Base-by-base conservation (phyloP, 1,140 invertebrate genomes). In the Bilobella aurantiaca region DNA sequence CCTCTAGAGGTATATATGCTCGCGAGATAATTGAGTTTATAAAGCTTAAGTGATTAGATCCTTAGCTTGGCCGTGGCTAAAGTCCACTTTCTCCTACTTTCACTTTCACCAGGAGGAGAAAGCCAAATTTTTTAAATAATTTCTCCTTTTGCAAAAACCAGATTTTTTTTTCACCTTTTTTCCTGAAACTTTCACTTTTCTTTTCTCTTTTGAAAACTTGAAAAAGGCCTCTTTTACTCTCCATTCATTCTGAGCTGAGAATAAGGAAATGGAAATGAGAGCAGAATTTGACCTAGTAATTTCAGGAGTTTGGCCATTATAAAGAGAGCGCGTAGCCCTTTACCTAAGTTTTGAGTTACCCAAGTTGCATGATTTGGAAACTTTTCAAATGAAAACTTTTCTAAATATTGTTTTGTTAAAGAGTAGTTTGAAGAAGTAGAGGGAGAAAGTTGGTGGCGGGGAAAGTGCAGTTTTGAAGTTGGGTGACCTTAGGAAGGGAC, bases 331-430 rank as follows among this genome's bases (percentile, higher is more conserved):
- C n/a, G 8, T 42, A 42, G 37, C 37, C 37, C 37, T 42, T n/a
- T n/a, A n/a, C n/a, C n/a, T n/a, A n/a, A n/a, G n/a, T n/a, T n/a
- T n/a, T n/a, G n/a, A n/a, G n/a, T n/a, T n/a, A n/a, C n/a, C n/a
- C 37, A 53, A 53, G 12, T 53, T 53, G 49, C 49, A 53, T 53
- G 49, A 53, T 53, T 53, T 53, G 49, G 23, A 23, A 53, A 53
- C 12, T 53, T 53, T 53, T 12, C 12, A 53, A 53, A 53, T 53
- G 49, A 53, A 53, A 53, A 53, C 12, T 53, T 53, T 53, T 53
- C 49, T 53, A 53, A 53, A 53, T 53, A 53, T 53, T 53, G 49
- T 53, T 53, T 53, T 53, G 49, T 53, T 53, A 53, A 53, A 53
- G 18, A 53, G 49, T 53, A 53, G 14, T 53, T 53, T 53, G 34